These are phyloP conservation scores for Erannis defoliaria DNA, from an alignment of 2,888 invertebrate genomes.

Conservation along the genomic window DNA sequence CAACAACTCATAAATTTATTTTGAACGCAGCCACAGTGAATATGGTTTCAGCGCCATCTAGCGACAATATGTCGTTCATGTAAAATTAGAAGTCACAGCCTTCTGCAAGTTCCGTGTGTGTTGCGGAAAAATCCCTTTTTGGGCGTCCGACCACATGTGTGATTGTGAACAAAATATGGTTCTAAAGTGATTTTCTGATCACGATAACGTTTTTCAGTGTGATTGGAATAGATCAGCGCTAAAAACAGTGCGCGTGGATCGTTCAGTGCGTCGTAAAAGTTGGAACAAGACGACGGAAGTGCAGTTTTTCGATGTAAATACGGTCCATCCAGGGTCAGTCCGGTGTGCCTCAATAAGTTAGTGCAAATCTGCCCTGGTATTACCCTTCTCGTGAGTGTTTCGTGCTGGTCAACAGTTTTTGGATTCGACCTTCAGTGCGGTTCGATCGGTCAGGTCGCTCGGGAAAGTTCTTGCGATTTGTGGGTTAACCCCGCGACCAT, in stretches of 20 bases:
- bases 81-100: slow-evolving; percentile 86
- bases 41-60: slow-evolving; percentile 74
- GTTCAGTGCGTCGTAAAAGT: slow-evolving; percentile 72
- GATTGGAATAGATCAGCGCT: slow-evolving; percentile 66
- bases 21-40: slow-evolving; percentile 64
- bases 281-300: slow-evolving; percentile 80
- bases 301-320: slow-evolving; percentile 86
- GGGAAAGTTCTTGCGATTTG: slow-evolving; percentile 69
- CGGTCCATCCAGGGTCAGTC: slow-evolving; percentile 82
- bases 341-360: slow-evolving; percentile 78
- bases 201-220: slow-evolving; percentile 67
- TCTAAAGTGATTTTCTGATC: slow-evolving; percentile 77
- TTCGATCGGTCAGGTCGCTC: slow-evolving; percentile 66
- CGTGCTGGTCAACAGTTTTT: slow-evolving; percentile 63
- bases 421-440: slow-evolving; percentile 71
- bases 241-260: slow-evolving; percentile 70
- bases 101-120: slow-evolving; percentile 85
- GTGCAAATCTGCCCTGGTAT: slow-evolving; percentile 70
- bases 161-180: slow-evolving; percentile 85
- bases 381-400: slow-evolving; percentile 59
- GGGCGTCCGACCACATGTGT: slow-evolving; percentile 90
- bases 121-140: slow-evolving; percentile 89
- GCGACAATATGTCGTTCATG: slow-evolving; percentile 69
- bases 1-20: slow-evolving; percentile 13
- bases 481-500: slow-evolving; percentile 80